Percentiles rank a stretch among this genome's conserved stretches.
phyloP scores from a whole-genome alignment of 2,888 invertebrate genomes.

The Leuctra nigra region DNA sequence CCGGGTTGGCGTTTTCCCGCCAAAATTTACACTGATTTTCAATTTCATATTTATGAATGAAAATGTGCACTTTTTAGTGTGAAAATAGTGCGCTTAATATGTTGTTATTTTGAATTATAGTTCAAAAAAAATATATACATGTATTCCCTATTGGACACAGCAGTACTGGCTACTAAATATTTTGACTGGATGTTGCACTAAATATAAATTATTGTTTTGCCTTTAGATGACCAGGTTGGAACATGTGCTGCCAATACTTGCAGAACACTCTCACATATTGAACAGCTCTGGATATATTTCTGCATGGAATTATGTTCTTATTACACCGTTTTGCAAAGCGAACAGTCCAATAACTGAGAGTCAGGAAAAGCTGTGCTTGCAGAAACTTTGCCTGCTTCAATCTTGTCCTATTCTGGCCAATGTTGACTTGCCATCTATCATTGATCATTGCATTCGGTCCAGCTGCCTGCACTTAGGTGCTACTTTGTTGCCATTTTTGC shows the following conservation, averaged over 20 bases:
- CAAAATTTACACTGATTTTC: too few relatives aligned
- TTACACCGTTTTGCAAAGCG: neutral
- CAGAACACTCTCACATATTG: neutral
- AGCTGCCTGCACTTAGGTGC: constrained; percentile 5
- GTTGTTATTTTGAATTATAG: too few relatives aligned
- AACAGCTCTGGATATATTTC: neutral
- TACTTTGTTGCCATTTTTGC: constrained; percentile 1
- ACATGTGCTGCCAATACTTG: neutral
- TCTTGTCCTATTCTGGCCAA: neutral
- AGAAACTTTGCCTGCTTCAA: neutral
- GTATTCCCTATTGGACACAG: too few relatives aligned
- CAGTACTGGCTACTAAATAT: too few relatives aligned
- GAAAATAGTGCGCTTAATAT: too few relatives aligned
- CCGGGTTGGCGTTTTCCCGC: too few relatives aligned
- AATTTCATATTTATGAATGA: too few relatives aligned
- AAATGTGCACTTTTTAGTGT: too few relatives aligned
- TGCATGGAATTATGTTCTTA: constrained; percentile 1
- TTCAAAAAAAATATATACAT: too few relatives aligned
- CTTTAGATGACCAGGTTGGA: neutral
- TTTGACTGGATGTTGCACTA: too few relatives aligned
- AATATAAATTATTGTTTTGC: neutral
- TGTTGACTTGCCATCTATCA: neutral
- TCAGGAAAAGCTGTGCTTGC: neutral
- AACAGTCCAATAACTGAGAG: neutral
- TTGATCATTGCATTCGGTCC: neutral